Conservation (phyloP, 2,888 invertebrate species). For the Leptarthrus brevirostris region DNA sequence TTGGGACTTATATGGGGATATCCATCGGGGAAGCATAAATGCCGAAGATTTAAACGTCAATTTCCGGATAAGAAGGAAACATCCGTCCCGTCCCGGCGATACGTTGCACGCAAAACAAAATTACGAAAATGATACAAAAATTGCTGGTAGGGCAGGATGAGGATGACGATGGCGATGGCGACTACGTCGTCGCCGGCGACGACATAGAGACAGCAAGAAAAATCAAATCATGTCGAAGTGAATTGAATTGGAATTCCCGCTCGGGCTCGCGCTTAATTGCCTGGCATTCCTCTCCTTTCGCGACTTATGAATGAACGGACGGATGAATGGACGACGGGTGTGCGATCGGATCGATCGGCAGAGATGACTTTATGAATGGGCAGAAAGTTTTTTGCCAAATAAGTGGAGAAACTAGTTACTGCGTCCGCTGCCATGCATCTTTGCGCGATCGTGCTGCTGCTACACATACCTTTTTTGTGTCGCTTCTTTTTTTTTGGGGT, state of each 20-base stretch:
- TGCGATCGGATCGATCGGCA: conserved; percentile 27
- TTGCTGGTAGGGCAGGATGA: neutral
- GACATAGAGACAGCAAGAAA: conserved; percentile 27
- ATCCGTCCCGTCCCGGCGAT: neutral
- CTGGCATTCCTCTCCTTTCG: conserved; percentile 45
- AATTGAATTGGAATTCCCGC: conserved; percentile 44
- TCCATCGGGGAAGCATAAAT: neutral
- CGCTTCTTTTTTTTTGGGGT: conserved; percentile 4
- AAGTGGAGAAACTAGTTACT: conserved; percentile 43
- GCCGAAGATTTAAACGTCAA: conserved; percentile 42
- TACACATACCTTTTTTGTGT: neutral
- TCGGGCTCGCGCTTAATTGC: conserved; percentile 48
- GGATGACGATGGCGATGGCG: conserved; percentile 14
- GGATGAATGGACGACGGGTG: conserved; percentile 49
- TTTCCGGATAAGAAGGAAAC: conserved; percentile 47
- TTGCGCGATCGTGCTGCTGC: neutral
- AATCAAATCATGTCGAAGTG: conserved; percentile 44
- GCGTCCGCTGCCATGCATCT: conserved; percentile 24
- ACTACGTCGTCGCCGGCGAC: conserved; percentile 6
- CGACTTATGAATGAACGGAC: conserved; percentile 51
- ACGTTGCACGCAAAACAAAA: neutral
- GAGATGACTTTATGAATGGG: conserved; percentile 50
- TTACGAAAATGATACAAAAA: conserved; percentile 42
- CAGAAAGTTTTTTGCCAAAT: conserved; percentile 50
- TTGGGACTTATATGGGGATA: too few relatives aligned